phyloP scores from a whole-genome alignment of 2,797 vertebrate genomes.

The Sphenodon punctatus region DNA sequence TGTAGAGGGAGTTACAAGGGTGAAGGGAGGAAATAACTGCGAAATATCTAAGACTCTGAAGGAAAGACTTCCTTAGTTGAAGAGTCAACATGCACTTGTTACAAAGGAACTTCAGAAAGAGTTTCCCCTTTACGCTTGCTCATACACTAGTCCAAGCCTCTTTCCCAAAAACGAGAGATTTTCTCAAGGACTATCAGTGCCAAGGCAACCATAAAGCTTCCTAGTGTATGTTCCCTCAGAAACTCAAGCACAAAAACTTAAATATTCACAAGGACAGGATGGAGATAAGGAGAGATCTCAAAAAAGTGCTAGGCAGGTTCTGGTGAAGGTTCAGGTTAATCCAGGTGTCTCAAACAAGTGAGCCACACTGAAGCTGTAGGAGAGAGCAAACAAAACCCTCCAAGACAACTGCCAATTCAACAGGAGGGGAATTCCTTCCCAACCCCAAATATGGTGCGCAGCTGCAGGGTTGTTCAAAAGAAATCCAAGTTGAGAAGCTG shows the following conservation, averaged over 20 bases:
- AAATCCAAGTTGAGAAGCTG: no score
- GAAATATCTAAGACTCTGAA: background rate
- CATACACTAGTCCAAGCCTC: no score
- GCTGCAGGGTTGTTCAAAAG: no score
- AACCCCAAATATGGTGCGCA: no score
- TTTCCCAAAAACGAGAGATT: background rate
- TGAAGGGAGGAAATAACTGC: background rate
- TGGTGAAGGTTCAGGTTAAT: background rate
- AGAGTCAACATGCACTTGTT: background rate
- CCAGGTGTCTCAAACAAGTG: no score
- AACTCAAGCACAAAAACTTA: rapidly evolving
- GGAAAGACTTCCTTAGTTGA: background rate
- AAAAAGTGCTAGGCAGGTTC: background rate
- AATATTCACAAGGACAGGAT: rapidly evolving
- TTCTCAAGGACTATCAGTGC: no score
- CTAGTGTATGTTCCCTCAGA: rapidly evolving
- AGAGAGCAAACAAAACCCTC: no score
- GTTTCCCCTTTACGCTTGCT: background rate
- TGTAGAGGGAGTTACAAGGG: background rate
- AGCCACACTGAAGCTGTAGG: no score
- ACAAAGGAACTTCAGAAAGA: background rate
- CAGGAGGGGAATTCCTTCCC: no score
- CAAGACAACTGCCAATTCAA: no score
- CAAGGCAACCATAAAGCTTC: no score
- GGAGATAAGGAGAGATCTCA: background rate